Percentiles rank a stretch among this genome's conserved stretches.
These are phyloP conservation scores for Zaprionus vittiger DNA, from an alignment of 1,140 invertebrate genomes.

Conservation along the genomic window DNA sequence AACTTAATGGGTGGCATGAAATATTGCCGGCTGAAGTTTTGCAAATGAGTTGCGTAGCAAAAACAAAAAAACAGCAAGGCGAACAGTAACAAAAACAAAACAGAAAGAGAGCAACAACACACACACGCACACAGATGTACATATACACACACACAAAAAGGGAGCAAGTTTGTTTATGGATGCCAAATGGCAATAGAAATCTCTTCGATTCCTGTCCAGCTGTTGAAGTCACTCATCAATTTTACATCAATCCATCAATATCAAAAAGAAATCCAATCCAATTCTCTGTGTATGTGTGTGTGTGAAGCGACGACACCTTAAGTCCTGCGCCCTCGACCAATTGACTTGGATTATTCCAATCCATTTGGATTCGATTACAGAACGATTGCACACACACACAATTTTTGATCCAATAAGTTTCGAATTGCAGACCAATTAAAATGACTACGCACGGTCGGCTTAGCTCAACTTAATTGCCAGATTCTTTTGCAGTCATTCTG, in stretches of 20 bases:
- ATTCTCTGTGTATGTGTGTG: not conserved
- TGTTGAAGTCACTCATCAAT: conserved; percentile 49
- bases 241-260: conserved; percentile 46
- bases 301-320: conserved; percentile 15
- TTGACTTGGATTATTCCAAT: conserved; percentile 45
- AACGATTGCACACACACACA: conserved; percentile 14
- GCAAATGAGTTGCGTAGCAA: conserved; percentile 76
- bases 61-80: conserved; percentile 64
- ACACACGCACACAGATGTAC: not conserved
- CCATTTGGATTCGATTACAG: conserved; percentile 32
- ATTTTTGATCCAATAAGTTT: conserved; percentile 24
- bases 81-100: conserved; percentile 40
- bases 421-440: conserved; percentile 2
- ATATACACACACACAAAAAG: not conserved
- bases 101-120: conserved; percentile 33
- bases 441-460: not conserved
- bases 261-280: conserved; percentile 10
- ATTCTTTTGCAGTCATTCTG: not conserved
- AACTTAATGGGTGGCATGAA: conserved; percentile 78
- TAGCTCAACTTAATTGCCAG: not conserved
- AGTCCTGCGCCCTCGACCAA: conserved; percentile 25
- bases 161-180: conserved; percentile 15
- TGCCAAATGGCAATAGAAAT: conserved; percentile 13
- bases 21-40: conserved; percentile 80
- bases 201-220: conserved; percentile 22